Percentiles rank a stretch among this genome's conserved stretches.
phyloP scores from a whole-genome alignment of 2,888 invertebrate species.

The Drosophila bunnanda region DNA sequence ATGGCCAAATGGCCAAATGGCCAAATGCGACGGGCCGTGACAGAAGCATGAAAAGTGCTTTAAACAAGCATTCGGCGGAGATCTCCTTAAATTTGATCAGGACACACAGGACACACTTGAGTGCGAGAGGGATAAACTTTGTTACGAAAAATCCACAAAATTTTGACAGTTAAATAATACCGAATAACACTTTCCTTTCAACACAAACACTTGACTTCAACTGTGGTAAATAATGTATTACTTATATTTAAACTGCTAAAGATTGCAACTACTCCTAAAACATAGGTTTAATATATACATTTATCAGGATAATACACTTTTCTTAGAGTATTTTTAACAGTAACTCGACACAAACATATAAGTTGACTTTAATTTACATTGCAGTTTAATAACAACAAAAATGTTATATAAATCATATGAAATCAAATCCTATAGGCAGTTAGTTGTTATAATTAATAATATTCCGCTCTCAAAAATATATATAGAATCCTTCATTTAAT shows the following conservation, averaged over 20 bases:
- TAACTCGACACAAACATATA: no score
- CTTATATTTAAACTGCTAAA: neutral
- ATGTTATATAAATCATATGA: neutral
- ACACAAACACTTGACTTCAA: neutral
- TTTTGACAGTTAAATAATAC: neutral
- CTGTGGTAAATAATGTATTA: neutral
- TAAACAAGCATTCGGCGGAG: conserved; percentile 38
- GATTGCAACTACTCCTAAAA: neutral
- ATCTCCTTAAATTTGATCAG: conserved; percentile 35
- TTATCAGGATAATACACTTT: neutral
- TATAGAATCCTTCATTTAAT: neutral
- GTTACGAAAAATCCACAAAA: neutral
- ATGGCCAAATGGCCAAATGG: conserved; percentile 60
- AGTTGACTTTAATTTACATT: no score
- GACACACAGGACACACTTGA: conserved; percentile 4
- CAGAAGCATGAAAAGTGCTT: conserved; percentile 51
- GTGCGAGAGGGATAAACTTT: neutral
- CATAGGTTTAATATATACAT: neutral
- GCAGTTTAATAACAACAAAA: no score
- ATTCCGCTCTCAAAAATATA: neutral
- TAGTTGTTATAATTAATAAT: neutral
- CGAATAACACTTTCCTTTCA: neutral
- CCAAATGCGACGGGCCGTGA: conserved; percentile 65
- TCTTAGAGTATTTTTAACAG: no score
- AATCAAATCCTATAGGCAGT: neutral